Percentiles rank a stretch among this genome's conserved stretches.
Conservation (phyloP, 2,888 invertebrate genomes). For the Agriopis leucophaearia region DNA sequence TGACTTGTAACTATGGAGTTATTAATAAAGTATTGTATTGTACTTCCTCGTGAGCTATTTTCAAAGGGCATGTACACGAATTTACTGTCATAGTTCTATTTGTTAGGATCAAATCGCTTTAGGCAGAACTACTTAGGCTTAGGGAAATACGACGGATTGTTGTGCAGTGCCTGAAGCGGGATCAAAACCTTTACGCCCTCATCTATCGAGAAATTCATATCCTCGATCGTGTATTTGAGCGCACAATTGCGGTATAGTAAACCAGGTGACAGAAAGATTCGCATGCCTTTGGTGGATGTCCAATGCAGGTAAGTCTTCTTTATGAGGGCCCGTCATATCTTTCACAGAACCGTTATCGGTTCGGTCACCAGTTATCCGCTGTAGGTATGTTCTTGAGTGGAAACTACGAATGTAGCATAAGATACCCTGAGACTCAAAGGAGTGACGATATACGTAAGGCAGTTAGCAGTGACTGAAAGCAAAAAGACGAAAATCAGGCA, state of each 20-base stretch:
- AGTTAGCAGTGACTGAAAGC: no score
- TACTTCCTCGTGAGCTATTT: background rate
- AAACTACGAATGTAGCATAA: no score
- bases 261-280: constrained; percentile 8
- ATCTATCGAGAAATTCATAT: background rate
- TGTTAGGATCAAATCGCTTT: background rate
- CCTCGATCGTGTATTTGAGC: background rate
- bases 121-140: constrained; percentile 5
- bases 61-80: constrained; percentile 9
- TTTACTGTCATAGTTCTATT: background rate
- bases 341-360: no score
- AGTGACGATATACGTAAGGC: no score
- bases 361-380: no score
- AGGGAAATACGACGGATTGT: constrained; percentile 1
- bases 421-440: no score
- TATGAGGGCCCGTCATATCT: background rate
- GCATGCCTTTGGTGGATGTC: constrained; percentile 9
- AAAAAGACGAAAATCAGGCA: no score
- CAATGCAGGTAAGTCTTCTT: constrained; percentile 6
- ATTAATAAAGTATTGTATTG: no score
- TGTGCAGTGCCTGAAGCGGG: constrained; percentile 7
- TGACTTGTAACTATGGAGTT: no score
- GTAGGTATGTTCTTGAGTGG: no score
- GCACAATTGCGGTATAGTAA: constrained; percentile 3
- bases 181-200: constrained; percentile 1